Evolutionary conservation across 2,888 invertebrate genomes (phyloP).

Genomic region (Pachydiplax longipennis): DNA sequence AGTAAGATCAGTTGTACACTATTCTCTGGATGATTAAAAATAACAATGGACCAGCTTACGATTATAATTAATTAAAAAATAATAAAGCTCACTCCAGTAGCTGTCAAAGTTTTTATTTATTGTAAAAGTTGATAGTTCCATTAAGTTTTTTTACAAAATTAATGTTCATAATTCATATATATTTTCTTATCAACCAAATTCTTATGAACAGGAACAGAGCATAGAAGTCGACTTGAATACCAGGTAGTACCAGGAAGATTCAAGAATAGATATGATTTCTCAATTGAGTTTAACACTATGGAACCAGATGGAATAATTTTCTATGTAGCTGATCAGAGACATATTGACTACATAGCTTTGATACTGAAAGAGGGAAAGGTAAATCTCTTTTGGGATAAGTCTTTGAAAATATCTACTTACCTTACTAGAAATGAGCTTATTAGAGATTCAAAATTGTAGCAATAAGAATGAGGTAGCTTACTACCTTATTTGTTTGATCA

Average conservation of each 20-base stretch:
- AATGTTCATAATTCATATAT: background rate
- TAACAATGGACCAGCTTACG: too few species aligned
- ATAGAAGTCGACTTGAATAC: conserved; percentile 78
- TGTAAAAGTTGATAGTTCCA: too few species aligned
- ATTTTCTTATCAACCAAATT: background rate
- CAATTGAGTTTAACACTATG: conserved; percentile 80
- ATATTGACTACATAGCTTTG: conserved; percentile 75
- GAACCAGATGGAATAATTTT: conserved; percentile 82
- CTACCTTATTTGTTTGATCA: too few species aligned
- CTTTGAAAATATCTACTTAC: too few species aligned
- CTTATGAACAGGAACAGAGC: conserved; percentile 66
- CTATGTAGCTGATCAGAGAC: conserved; percentile 71
- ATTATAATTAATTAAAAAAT: background rate
- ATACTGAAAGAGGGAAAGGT: conserved; percentile 79
- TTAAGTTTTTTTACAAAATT: too few species aligned
- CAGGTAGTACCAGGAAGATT: conserved; percentile 67
- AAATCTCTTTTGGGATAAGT: conserved; percentile 51
- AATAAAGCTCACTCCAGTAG: too few species aligned
- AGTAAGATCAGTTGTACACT: conserved; percentile 46
- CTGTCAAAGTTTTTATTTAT: too few species aligned
- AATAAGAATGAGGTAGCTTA: too few species aligned
- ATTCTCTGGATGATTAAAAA: background rate
- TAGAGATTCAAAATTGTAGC: too few species aligned
- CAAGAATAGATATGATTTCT: conserved; percentile 75
- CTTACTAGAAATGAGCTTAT: too few species aligned